Evolutionary conservation across 1,140 invertebrate genomes (phyloP), one percentile per base, ranked within the genome.

Genomic region (Cydia fagiglandana): DNA sequence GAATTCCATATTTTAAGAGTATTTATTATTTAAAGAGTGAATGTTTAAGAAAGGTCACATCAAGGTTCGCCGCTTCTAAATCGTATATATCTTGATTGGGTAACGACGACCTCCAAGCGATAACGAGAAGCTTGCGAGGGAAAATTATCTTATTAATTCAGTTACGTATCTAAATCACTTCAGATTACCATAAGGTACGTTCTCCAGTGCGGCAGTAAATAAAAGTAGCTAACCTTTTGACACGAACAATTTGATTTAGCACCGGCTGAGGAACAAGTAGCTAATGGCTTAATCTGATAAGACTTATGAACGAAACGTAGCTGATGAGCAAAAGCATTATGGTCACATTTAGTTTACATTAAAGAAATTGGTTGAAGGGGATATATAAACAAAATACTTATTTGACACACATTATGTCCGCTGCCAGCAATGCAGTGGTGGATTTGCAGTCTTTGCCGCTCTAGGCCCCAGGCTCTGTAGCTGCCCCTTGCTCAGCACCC

Each of bases 41-140:
- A 86, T 82, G 83, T 84, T 79, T 86, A 84, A 78, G 80, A 86
- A 85, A 87, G 84, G 86, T 85, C 79, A 81, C 15, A 74, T 73
- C 79, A 85, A 86, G 86, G 86, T 81, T 80, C 28, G 20, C 56
- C 24, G 53, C 38, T 73, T 73, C 53, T 73, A 79, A 76, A 73
- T 66, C 30, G 47, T 38, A 74, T 70, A 70, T 15, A 70, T 70
- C 66, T 70, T 70, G 77, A 73, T 83, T 83, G 70, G 75, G 84
- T 77, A 85, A 87, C 45, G 66, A 45, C 77, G 78, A 79, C 78
- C 80, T 83, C 80, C 76, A 53, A 15, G 45, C 73, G 76, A 70
- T 83, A 80, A 84, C 79, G 79, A 78, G 73, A 70, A 64, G 45
- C 75, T 70, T 47, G 74, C 77, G 76, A 81, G 76, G 64, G 38